These are phyloP conservation scores for Trachemys scripta DNA, from an alignment of 2,113 vertebrate species.

Conservation along the genomic window DNA sequence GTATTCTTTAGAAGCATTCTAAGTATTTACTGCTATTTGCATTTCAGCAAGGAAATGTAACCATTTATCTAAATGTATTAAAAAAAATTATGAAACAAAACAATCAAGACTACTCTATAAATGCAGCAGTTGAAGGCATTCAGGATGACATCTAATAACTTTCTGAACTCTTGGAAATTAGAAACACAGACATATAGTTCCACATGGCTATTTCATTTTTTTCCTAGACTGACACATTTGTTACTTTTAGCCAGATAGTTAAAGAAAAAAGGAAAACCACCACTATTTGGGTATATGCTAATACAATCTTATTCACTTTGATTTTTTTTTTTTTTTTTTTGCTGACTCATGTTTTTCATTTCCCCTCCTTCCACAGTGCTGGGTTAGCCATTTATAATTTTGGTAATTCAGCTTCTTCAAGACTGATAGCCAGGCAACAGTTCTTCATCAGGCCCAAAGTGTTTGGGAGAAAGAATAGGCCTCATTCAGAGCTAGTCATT, in stretches of 20 bases:
- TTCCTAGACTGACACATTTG: slow-evolving; percentile 73
- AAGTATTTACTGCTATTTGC: neutral
- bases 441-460: slow-evolving; percentile 20
- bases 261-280: neutral
- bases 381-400: slow-evolving; percentile 19
- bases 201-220: slow-evolving; percentile 64
- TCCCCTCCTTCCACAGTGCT: neutral
- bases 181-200: slow-evolving; percentile 63
- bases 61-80: slow-evolving; percentile 7
- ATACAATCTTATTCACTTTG: slow-evolving; percentile 59
- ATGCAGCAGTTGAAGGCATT: slow-evolving; percentile 62
- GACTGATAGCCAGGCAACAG: neutral
- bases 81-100: slow-evolving; percentile 28
- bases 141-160: slow-evolving; percentile 65
- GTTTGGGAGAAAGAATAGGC: slow-evolving; percentile 21
- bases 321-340: slow-evolving; percentile 14
- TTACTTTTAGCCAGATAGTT: slow-evolving; percentile 59
- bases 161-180: slow-evolving; percentile 63
- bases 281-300: slow-evolving; percentile 20
- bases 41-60: slow-evolving; percentile 12
- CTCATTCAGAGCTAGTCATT: neutral
- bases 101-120: neutral
- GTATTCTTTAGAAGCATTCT: neutral
- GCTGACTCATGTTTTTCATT: neutral
- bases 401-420: neutral